Conservation (phyloP, 2,888 invertebrate genomes). For the Brassicogethes aeneus region DNA sequence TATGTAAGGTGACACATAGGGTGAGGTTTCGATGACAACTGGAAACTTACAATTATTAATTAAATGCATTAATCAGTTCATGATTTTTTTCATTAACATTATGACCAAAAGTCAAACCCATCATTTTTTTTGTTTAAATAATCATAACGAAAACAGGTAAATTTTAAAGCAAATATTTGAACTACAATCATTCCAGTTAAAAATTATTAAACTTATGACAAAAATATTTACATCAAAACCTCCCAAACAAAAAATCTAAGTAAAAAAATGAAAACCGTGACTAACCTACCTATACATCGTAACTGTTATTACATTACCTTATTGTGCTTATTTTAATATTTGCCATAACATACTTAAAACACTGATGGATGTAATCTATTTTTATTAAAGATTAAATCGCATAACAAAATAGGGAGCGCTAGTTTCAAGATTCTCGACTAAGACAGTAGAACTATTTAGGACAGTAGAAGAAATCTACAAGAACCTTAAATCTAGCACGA, state of each 20-base stretch:
- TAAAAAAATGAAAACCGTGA: constrained; percentile 15
- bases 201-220: constrained; percentile 6
- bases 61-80: constrained; percentile 11
- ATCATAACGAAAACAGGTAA: too few species aligned
- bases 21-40: constrained; percentile 16
- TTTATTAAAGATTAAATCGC: constrained; percentile 27
- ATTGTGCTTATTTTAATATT: constrained; percentile 37
- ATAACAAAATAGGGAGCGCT: constrained; percentile 20
- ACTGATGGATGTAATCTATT: constrained; percentile 29
- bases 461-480: too few species aligned
- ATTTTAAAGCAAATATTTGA: too few species aligned
- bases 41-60: constrained; percentile 6
- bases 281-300: constrained; percentile 28
- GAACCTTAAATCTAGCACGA: too few species aligned
- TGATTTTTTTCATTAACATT: constrained; percentile 5
- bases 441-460: too few species aligned
- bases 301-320: constrained; percentile 30
- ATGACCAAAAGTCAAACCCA: background rate
- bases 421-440: constrained; percentile 11
- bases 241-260: constrained; percentile 11
- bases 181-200: too few species aligned
- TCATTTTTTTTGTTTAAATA: background rate
- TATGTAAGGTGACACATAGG: constrained; percentile 29
- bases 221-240: constrained; percentile 21
- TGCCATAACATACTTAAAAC: constrained; percentile 34